Conservation (phyloP, 2,888 invertebrate species). For the Eupeodes latifasciatus region DNA sequence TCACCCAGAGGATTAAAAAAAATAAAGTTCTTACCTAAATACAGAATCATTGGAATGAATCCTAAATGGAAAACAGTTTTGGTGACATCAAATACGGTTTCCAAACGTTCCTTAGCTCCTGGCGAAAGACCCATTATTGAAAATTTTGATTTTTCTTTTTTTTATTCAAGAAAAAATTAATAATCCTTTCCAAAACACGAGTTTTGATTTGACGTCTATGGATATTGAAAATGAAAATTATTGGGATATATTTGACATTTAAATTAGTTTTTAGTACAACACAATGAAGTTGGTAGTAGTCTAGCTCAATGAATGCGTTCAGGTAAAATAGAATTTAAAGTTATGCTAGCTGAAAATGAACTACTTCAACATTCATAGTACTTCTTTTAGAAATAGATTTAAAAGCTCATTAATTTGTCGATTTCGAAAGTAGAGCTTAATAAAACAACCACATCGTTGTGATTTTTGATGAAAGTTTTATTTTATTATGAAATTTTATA, state of each 20-base stretch:
- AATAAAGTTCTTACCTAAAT: constrained; percentile 86
- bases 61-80: constrained; percentile 89
- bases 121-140: constrained; percentile 83
- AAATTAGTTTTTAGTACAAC: not conserved
- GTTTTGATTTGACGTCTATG: constrained; percentile 33
- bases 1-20: not conserved
- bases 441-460: too few species aligned
- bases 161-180: not conserved
- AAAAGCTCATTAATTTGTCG: too few species aligned
- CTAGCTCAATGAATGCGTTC: not conserved
- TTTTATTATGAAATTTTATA: too few species aligned
- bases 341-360: too few species aligned
- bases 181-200: constrained; percentile 48
- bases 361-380: too few species aligned
- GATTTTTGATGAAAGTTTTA: too few species aligned
- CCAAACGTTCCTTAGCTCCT: constrained; percentile 87
- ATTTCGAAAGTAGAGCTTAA: too few species aligned
- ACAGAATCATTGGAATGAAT: constrained; percentile 88
- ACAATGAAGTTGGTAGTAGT: not conserved
- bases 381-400: too few species aligned
- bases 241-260: not conserved
- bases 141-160: constrained; percentile 13
- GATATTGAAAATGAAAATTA: not conserved
- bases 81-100: constrained; percentile 86
- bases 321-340: not conserved